Conservation (phyloP, 2,888 invertebrate species). For the Hypselothyrea guttata region DNA sequence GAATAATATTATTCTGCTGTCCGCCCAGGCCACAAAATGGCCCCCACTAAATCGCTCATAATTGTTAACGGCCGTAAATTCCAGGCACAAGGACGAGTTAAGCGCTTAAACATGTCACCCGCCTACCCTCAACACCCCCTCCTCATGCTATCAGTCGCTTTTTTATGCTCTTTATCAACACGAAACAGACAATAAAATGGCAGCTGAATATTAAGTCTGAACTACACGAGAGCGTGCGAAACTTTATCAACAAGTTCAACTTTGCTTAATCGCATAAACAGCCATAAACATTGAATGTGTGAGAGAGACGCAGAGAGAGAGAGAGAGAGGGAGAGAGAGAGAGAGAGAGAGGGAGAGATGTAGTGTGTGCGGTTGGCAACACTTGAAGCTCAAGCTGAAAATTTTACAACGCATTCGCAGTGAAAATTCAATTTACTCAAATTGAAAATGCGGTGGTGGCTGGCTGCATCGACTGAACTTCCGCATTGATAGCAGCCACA, state of each 20-base stretch:
- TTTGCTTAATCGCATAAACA: slow-evolving; percentile 54
- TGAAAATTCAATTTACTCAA: slow-evolving; percentile 69
- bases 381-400: slow-evolving; percentile 19
- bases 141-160: not conserved
- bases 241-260: slow-evolving; percentile 60
- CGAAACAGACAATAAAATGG: slow-evolving; percentile 34
- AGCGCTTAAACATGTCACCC: slow-evolving; percentile 7
- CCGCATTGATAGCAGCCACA: slow-evolving; percentile 49
- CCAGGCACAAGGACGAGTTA: slow-evolving; percentile 19
- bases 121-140: not conserved
- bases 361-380: slow-evolving; percentile 41
- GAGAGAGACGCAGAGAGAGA: too few species aligned
- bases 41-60: slow-evolving; percentile 45
- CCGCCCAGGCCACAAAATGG: slow-evolving; percentile 36
- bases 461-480: slow-evolving; percentile 44
- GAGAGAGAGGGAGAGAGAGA: too few species aligned
- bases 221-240: slow-evolving; percentile 14
- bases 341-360: too few species aligned
- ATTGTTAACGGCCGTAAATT: slow-evolving; percentile 63
- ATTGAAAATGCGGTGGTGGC: slow-evolving; percentile 59
- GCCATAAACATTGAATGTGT: slow-evolving; percentile 39
- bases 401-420: slow-evolving; percentile 33
- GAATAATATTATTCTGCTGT: not conserved
- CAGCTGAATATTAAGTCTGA: slow-evolving; percentile 10
- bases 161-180: not conserved